Base-by-base conservation (phyloP, 2,797 vertebrate genomes). In the Trichosurus vulpecula region DNA sequence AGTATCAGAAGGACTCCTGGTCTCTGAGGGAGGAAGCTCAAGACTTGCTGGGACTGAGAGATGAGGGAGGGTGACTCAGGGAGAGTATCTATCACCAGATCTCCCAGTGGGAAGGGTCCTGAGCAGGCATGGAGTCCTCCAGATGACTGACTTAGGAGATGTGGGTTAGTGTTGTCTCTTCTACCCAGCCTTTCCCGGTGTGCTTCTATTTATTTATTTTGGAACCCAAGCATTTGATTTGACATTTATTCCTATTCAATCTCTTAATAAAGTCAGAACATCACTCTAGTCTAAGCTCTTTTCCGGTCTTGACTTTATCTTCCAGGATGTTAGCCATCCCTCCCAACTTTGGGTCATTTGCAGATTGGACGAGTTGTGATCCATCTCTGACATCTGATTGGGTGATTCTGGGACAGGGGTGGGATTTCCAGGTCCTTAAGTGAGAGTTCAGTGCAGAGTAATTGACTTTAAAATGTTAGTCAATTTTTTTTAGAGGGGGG, bases 381-480 rank as follows among this genome's bases (percentile, higher is more conserved):
- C 0, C 19, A 11, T 0, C 0, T 0, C 1, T 6, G 81, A 92
- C 3, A 54, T 0, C 52, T 81, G 90, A 98, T 98, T 98, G 98
- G 98, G 92, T 96, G 53, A 0, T 5, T 29, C n/a, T 6, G 0
- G 30, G 6, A 9, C 0, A 0, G 93, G n/a, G 30, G 92, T 95
- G 97, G 94, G 1, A 95, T 57, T 97, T 97, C 95, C 97, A 97
- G 97, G 87, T 92, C 93, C 94, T 0, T 61, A 61, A 95, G 57
- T n/a, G 52, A n/a, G 74, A 22, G 31, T 47, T 25, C n/a, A 81
- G 8, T 8, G 9, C 66, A 81, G 66, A 81, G n/a, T 41, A 47
- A 81, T 25, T 81, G 66, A 81, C n/a, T 81, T 81, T 81, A 47
- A 81, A 81, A 81, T 81, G 22, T 81, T 74, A 25, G 35, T 14